Percentiles rank a stretch among this genome's conserved stretches.
Conservation (phyloP, 2,797 vertebrate species). For the Hozukius guyotensis region DNA sequence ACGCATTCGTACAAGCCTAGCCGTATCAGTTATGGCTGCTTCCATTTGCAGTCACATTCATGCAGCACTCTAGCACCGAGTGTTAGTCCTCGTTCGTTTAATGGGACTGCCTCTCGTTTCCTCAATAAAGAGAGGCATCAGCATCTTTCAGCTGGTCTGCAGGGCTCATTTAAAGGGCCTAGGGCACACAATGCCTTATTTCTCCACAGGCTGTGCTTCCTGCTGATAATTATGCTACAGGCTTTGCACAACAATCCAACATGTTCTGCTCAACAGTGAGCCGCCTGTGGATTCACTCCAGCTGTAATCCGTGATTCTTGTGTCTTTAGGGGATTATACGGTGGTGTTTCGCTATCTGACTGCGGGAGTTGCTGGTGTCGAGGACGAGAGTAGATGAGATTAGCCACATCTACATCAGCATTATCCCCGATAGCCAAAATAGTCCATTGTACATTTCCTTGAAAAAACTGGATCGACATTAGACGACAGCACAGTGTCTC, state of each 20-base stretch:
- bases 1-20: neutral
- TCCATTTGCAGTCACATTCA: slow-evolving; percentile 16
- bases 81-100: slow-evolving; percentile 48
- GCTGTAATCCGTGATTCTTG: slow-evolving; percentile 59
- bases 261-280: slow-evolving; percentile 59
- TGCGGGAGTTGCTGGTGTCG: slow-evolving; percentile 30
- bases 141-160: slow-evolving; percentile 66
- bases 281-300: slow-evolving; percentile 60
- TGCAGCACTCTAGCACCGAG: neutral
- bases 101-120: slow-evolving; percentile 52
- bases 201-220: slow-evolving; percentile 61
- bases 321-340: slow-evolving; percentile 60
- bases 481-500: neutral
- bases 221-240: slow-evolving; percentile 65
- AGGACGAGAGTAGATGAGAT: slow-evolving; percentile 29
- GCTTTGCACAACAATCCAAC: slow-evolving; percentile 61
- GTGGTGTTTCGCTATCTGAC: slow-evolving; percentile 35
- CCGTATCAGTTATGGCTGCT: neutral
- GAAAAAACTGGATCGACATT: neutral
- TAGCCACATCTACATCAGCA: slow-evolving; percentile 22
- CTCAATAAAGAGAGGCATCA: slow-evolving; percentile 65
- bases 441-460: neutral
- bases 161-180: slow-evolving; percentile 67
- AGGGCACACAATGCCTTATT: slow-evolving; percentile 55
- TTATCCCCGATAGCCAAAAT: slow-evolving; percentile 9